Evolutionary conservation across 92 coral and sea anemone genomes (phyloP).

Genomic region (Virgularia gustaviana): DNA sequence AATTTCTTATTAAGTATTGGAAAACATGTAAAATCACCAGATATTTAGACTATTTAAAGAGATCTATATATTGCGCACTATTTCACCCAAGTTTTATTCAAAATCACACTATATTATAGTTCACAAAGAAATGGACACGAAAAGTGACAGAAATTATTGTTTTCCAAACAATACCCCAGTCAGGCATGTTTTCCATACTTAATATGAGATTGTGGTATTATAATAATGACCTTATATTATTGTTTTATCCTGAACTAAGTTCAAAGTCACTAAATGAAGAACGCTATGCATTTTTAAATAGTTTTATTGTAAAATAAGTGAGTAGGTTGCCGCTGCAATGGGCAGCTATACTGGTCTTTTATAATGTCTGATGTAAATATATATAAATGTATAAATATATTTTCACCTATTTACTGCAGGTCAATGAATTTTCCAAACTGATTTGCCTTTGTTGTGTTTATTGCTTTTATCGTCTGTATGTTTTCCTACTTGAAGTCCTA

Average conservation of each 20-base stretch:
- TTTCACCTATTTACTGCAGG: slow-evolving; percentile 24
- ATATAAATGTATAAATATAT: slow-evolving; percentile 31
- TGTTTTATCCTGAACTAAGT: slow-evolving; percentile 26
- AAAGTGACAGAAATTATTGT: too few species aligned
- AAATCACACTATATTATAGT: too few species aligned
- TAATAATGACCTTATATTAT: too few species aligned
- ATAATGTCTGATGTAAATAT: slow-evolving; percentile 35
- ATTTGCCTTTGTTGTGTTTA: not conserved
- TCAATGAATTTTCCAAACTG: not conserved
- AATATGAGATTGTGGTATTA: not conserved
- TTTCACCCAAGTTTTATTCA: too few species aligned
- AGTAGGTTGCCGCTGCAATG: slow-evolving; percentile 5
- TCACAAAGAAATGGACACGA: too few species aligned
- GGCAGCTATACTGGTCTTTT: slow-evolving; percentile 2
- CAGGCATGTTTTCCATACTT: not conserved
- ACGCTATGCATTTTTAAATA: slow-evolving; percentile 38
- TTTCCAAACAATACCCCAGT: not conserved
- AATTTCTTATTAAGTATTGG: too few species aligned
- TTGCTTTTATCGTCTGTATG: not conserved
- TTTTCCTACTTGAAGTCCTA: not conserved
- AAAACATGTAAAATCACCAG: too few species aligned
- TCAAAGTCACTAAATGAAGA: not conserved
- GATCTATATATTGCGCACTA: too few species aligned
- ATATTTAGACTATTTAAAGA: too few species aligned
- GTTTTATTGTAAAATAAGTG: slow-evolving; percentile 31